A percentile compares a stretch with the other conserved stretches of the same genome.
Conservation (phyloP, 2,888 invertebrate genomes). For the Archaeoteleia sp. region DNA sequence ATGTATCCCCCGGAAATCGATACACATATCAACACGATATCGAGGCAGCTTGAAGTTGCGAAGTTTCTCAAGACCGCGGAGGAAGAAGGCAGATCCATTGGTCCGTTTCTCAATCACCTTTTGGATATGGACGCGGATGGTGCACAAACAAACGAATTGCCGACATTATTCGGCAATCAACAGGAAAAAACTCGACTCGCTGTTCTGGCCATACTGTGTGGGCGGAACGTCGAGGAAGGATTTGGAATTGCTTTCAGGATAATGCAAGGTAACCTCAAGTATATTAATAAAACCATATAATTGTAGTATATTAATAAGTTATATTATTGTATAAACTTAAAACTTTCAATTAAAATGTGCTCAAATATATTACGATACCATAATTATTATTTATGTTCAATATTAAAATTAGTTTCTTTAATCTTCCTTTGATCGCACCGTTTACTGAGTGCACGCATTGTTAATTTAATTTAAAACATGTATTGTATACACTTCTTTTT, state of each 20-base stretch:
- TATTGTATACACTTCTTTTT: too few species aligned
- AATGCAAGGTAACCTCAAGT: conserved; percentile 79
- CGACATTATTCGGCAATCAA: conserved; percentile 84
- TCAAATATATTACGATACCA: too few species aligned
- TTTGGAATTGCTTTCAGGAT: conserved; percentile 80
- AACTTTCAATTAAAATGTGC: too few species aligned
- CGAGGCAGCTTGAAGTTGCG: conserved; percentile 87
- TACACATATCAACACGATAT: conserved; percentile 86
- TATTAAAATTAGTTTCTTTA: too few species aligned
- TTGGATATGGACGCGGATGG: conserved; percentile 63
- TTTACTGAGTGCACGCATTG: too few species aligned
- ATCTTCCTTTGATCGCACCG: too few species aligned
- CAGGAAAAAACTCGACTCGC: conserved; percentile 83
- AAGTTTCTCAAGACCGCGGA: conserved; percentile 84
- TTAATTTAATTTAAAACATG: too few species aligned
- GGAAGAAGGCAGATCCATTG: conserved; percentile 71
- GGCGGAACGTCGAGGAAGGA: conserved; percentile 82
- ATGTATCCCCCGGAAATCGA: conserved; percentile 84
- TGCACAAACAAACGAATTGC: conserved; percentile 70
- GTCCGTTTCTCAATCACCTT: conserved; percentile 62
- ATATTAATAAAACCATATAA: too few species aligned
- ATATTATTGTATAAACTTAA: too few species aligned
- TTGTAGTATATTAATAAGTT: too few species aligned
- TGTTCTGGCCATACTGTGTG: conserved; percentile 81
- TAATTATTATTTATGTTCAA: too few species aligned